Conservation (phyloP, 2,113 vertebrate species). For the Aspiorhynchus laticeps region DNA sequence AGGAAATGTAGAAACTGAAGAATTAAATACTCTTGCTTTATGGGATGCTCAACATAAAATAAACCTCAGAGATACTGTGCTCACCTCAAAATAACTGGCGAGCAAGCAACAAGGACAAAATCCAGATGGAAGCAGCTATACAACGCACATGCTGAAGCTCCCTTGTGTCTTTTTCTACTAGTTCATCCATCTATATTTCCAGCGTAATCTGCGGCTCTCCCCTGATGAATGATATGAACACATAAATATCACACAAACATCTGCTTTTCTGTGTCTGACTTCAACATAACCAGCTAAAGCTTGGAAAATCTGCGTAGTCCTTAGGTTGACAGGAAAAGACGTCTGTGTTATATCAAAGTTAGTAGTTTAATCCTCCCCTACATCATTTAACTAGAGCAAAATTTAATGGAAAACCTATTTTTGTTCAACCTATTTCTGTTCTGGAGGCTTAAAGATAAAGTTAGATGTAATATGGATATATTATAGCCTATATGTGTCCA, state of each 20-base stretch:
- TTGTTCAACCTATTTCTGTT: background rate
- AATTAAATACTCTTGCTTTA: background rate
- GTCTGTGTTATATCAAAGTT: constrained; percentile 35
- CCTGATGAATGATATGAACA: constrained; percentile 11
- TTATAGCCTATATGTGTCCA: background rate
- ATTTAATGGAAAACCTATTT: background rate
- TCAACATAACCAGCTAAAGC: background rate
- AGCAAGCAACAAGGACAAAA: background rate
- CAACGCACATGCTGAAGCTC: background rate
- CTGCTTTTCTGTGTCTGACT: constrained; percentile 11
- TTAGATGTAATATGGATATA: background rate
- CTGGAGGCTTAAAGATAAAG: background rate
- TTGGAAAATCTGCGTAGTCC: constrained; percentile 9
- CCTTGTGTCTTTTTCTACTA: background rate
- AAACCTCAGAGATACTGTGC: background rate
- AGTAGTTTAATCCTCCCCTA: background rate
- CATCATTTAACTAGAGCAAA: constrained; percentile 33
- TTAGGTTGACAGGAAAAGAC: constrained; percentile 18
- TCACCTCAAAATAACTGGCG: background rate
- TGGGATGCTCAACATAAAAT: background rate
- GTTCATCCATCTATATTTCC: constrained; percentile 27
- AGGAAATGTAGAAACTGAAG: background rate
- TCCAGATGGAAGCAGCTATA: constrained; percentile 30
- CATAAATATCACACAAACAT: constrained; percentile 40
- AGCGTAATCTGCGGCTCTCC: constrained; percentile 6